Base-by-base conservation (phyloP, 2,888 invertebrate genomes). In the Sceliomorpha sp. region DNA sequence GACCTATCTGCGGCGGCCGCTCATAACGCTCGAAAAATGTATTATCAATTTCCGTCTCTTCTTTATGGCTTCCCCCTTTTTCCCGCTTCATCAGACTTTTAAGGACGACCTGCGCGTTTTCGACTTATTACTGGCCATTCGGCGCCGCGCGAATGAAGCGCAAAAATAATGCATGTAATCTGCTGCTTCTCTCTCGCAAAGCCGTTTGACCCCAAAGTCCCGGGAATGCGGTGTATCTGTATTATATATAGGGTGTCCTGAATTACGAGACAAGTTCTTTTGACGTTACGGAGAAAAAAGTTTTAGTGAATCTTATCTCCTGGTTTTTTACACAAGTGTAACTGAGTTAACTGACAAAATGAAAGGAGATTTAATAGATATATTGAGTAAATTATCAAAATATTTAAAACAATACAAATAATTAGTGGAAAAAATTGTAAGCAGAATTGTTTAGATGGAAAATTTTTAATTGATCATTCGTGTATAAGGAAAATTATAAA, bases 121-220 rank as follows among this genome's bases (percentile, higher is more conserved):
- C 62, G 39, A 63, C 59, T 68, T 74, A 82, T 82, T 82, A 81
- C 77, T 70, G 78, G 72, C 76, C 76, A 75, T 82, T 79, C 72
- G 48, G 69, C 62, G 51, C 47, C 55, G 67, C 55, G 66, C 67
- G 73, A 76, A 75, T 70, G 73, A 75, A 77, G 76, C 76, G 74
- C 74, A 80, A 85, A 81, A 82, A 82, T 87, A 87, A 87, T 87
- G 81, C 85, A 84, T 87, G 86, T 86, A 86, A 87, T 87, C 85
- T 84, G 75, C 70, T 62, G 75, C 70, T 62, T 55, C 51, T 62
- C 27, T 60, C 36, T 67, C 63, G 73, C 73, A 68, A 72, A 81
- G 75, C 74, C 81, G 79, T 83, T 86, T 87, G 87, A 87, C 87
- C 86, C 58, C 59, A 24, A 29, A 42, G 58, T 59, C 42, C 32